phyloP scores from a whole-genome alignment of 1,140 invertebrate genomes.

The Rhizoglyphus robini region DNA sequence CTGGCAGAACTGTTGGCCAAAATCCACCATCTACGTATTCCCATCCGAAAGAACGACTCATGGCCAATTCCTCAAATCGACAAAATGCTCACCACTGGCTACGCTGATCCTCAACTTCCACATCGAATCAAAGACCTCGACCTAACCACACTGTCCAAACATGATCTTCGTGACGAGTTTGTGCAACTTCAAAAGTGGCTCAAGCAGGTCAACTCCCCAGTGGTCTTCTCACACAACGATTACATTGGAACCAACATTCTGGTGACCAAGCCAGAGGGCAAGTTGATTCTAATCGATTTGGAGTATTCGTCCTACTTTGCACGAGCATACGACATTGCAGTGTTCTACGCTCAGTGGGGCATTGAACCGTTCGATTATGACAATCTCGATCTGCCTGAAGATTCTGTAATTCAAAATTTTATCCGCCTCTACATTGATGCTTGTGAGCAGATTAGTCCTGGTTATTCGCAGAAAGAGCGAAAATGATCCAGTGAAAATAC shows the following conservation, averaged over 20 bases:
- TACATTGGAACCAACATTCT: slow-evolving; percentile 11
- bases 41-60: not conserved
- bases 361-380: slow-evolving; percentile 16
- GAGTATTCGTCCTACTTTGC: slow-evolving; percentile 2
- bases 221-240: slow-evolving; percentile 2
- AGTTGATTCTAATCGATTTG: not conserved
- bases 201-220: not conserved
- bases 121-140: not conserved
- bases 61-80: not conserved
- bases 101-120: not conserved
- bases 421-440: not conserved
- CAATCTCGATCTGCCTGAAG: not conserved
- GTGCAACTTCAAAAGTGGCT: not conserved
- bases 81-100: not conserved
- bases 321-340: slow-evolving; percentile 3
- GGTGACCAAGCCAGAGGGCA: not conserved
- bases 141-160: not conserved
- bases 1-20: not conserved
- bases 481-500: not conserved
- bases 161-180: not conserved
- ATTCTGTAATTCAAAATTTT: slow-evolving; percentile 6
- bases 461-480: not conserved
- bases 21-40: not conserved
- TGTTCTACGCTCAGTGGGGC: not conserved
- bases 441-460: not conserved